phyloP scores from a whole-genome alignment of 2,797 vertebrate genomes.

The Pygocentrus nattereri region DNA sequence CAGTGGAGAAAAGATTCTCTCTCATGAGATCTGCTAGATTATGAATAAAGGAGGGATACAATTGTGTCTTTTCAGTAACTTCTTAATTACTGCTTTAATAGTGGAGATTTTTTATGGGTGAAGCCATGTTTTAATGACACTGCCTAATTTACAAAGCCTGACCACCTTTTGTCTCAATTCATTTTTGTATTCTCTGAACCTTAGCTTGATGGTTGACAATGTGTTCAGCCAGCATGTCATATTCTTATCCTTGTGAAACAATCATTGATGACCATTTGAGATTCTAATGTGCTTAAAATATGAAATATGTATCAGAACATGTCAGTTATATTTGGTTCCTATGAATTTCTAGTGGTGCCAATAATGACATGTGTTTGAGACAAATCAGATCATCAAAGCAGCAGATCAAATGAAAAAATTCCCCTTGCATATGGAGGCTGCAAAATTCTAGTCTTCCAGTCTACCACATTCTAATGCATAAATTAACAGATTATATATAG shows the following conservation, averaged over 20 bases:
- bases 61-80: no score
- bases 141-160: no score
- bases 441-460: background rate
- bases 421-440: background rate
- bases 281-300: background rate
- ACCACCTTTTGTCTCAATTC: background rate
- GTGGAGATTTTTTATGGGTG: background rate
- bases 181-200: background rate
- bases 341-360: background rate
- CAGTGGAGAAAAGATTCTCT: no score
- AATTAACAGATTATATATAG: constrained; percentile 7
- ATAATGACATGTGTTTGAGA: background rate
- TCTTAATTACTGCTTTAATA: no score
- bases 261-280: background rate
- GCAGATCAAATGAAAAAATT: background rate
- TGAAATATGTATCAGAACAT: background rate
- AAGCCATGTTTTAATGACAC: no score
- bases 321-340: background rate
- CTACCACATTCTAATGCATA: constrained; percentile 14
- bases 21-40: no score
- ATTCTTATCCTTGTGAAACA: background rate
- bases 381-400: background rate
- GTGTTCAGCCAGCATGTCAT: background rate
- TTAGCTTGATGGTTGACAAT: no score
- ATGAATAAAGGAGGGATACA: no score